These are phyloP conservation scores for Tethya wilhelma DNA, from an alignment of 37 sponge, comb jelly and placozoan species.

Conservation along the genomic window DNA sequence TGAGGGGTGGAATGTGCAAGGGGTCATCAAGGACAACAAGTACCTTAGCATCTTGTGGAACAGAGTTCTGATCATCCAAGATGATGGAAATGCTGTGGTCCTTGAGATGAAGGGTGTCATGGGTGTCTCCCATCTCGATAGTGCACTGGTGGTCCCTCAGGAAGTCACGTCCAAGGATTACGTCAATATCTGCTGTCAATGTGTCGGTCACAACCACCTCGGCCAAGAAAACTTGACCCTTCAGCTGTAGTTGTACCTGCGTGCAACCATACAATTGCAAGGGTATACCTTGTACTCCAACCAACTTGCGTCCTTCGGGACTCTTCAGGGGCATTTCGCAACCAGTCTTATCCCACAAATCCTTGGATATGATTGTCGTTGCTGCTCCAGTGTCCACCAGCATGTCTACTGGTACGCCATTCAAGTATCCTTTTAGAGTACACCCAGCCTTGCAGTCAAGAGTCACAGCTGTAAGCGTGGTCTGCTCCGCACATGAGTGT, in stretches of 20 bases:
- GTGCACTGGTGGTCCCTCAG: slow-evolving; percentile 6
- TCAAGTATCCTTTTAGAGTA: slow-evolving; percentile 6
- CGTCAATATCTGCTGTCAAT: slow-evolving; percentile 6
- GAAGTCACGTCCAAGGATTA: slow-evolving; percentile 27
- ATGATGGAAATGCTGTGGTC: slow-evolving; percentile 10
- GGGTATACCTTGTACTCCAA: slow-evolving; percentile 41
- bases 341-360: slow-evolving; percentile 19
- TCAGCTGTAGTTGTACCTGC: neutral
- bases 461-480: neutral
- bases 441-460: too few relatives aligned
- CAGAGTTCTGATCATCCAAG: neutral
- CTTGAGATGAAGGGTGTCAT: slow-evolving; percentile 2
- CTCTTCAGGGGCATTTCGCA: neutral
- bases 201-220: slow-evolving; percentile 2
- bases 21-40: neutral
- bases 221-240: neutral
- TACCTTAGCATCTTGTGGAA: neutral
- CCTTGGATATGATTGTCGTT: slow-evolving; percentile 19
- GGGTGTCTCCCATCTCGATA: neutral
- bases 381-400: slow-evolving; percentile 47
- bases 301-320: slow-evolving; percentile 5
- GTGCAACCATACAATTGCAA: slow-evolving; percentile 6
- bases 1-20: slow-evolving; percentile 8
- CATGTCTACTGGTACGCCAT: slow-evolving; percentile 6
- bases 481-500: too few relatives aligned